A percentile compares a stretch with the other conserved stretches of the same genome.
Conservation (phyloP, 2,888 invertebrate genomes). For the Idaea biselata region DNA sequence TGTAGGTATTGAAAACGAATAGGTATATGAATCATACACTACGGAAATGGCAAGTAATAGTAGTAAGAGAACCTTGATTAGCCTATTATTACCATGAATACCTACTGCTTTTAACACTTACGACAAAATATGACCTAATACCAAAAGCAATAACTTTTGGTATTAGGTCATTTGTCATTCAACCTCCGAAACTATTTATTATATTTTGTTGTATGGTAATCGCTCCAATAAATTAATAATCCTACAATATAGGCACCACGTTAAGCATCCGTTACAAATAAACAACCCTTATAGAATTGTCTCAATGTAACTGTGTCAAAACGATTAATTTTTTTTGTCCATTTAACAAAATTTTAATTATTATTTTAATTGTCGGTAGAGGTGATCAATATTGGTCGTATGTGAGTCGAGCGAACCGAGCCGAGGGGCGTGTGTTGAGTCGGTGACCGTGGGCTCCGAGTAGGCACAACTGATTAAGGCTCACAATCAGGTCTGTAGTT, state of each 20-base stretch:
- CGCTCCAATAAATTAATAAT: no score
- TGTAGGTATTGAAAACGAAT: conserved; percentile 35
- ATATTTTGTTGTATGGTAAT: not conserved
- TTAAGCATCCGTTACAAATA: not conserved
- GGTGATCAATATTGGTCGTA: not conserved
- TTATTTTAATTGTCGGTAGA: not conserved
- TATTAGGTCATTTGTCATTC: not conserved
- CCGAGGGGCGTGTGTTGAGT: not conserved
- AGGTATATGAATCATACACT: conserved; percentile 6
- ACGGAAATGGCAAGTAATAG: not conserved
- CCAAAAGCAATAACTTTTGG: no score
- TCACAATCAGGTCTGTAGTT: conserved; percentile 78
- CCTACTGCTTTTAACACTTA: not conserved
- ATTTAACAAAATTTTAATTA: not conserved
- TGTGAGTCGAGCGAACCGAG: not conserved
- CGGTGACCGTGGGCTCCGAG: conserved; percentile 38
- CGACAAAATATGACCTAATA: no score
- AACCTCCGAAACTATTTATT: not conserved
- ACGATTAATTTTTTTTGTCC: conserved; percentile 13
- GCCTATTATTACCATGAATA: no score
- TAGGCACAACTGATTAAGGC: conserved; percentile 72
- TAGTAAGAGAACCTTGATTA: not conserved
- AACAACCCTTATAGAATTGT: no score
- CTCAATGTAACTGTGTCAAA: not conserved
- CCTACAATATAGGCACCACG: no score